Conservation (phyloP, 2,113 vertebrate species). For the Sminthopsis crassicaudata region DNA sequence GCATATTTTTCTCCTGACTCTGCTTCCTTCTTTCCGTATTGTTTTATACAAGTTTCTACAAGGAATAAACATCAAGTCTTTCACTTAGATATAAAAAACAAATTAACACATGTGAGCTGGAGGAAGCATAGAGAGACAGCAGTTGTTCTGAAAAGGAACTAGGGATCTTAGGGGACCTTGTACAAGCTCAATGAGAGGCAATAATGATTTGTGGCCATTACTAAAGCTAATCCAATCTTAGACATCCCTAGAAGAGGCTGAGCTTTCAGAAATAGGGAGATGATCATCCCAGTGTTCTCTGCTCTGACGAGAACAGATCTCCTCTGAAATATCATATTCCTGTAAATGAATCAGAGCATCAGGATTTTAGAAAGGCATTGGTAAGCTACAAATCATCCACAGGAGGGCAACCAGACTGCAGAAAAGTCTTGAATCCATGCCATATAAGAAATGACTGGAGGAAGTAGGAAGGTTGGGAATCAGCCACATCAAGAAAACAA, state of each 20-base stretch:
- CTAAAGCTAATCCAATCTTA: background rate
- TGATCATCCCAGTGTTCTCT: background rate
- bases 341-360: background rate
- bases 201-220: background rate
- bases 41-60: background rate
- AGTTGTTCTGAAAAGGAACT: background rate
- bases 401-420: background rate
- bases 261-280: background rate
- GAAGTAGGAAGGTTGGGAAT: background rate
- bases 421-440: background rate
- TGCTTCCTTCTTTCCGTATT: background rate
- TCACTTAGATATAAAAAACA: background rate
- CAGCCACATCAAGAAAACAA: background rate
- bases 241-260: background rate
- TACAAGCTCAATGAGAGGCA: background rate
- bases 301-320: background rate
- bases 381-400: background rate
- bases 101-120: background rate
- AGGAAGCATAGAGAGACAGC: background rate
- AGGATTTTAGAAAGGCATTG: background rate
- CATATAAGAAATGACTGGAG: background rate
- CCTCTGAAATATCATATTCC: background rate
- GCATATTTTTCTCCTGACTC: background rate
- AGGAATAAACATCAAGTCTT: background rate
- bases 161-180: background rate